Evolutionary conservation across 2,888 invertebrate species (phyloP).

Genomic region (Chirona hameri): DNA sequence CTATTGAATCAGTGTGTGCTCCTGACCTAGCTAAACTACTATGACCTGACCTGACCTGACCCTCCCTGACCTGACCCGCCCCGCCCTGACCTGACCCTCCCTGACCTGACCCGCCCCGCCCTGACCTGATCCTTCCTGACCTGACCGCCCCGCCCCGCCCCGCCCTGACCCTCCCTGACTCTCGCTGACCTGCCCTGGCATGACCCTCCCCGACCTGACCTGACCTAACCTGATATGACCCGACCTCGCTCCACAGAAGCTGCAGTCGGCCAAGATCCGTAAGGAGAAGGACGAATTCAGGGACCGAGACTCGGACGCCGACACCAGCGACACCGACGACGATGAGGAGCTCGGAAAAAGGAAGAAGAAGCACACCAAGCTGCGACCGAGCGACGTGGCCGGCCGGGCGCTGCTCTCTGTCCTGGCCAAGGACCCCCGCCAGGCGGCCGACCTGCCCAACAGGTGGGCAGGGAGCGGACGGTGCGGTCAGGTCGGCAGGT

Average conservation of each 20-base stretch:
- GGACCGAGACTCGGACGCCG: constrained; percentile 26
- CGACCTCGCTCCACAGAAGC: neutral
- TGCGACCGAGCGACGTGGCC: constrained; percentile 31
- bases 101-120: neutral
- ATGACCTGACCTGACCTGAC: too few relatives aligned
- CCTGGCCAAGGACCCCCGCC: constrained; percentile 23
- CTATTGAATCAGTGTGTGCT: too few relatives aligned
- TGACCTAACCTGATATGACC: neutral
- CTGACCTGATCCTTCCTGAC: neutral
- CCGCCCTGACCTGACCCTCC: neutral
- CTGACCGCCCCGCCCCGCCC: neutral
- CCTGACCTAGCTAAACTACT: too few relatives aligned
- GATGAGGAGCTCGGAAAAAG: constrained; percentile 6
- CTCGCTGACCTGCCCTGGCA: too few relatives aligned
- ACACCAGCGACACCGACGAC: constrained; percentile 31
- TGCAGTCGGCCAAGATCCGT: neutral
- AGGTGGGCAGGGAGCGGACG: constrained; percentile 31
- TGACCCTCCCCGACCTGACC: neutral
- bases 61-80: too few relatives aligned
- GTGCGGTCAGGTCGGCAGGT: neutral
- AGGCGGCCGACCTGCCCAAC: constrained; percentile 30
- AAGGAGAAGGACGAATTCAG: constrained; percentile 8
- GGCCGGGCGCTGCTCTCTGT: constrained; percentile 32
- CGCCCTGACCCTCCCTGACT: too few relatives aligned
- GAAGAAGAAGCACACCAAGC: constrained; percentile 11